phyloP scores from a whole-genome alignment of 1,140 invertebrate species.

The Neelides sp. region DNA sequence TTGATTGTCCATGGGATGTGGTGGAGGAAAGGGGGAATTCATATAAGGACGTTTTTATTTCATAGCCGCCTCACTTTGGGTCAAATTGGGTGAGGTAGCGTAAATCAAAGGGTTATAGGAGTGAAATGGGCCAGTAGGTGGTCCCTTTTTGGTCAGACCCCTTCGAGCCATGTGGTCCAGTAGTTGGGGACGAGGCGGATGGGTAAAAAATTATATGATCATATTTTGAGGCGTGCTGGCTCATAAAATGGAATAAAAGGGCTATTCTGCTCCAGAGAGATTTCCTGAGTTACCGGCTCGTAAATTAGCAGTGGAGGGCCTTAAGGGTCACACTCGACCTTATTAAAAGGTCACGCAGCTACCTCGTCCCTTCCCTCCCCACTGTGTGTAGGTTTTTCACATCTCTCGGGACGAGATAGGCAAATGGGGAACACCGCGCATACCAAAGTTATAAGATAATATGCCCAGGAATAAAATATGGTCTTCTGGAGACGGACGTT shows the following conservation, averaged over 20 bases:
- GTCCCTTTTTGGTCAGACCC: conserved; percentile 13
- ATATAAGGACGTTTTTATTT: no score
- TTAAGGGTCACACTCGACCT: conserved; percentile 20
- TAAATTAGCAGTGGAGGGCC: conserved; percentile 23
- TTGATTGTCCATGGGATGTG: no score
- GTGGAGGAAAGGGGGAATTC: no score
- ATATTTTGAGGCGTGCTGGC: background rate
- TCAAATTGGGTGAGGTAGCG: no score
- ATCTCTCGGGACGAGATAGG: conserved; percentile 5
- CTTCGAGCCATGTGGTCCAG: conserved; percentile 11
- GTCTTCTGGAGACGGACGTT: no score
- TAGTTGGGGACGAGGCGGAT: background rate
- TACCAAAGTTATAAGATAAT: background rate
- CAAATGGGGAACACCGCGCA: conserved; percentile 9
- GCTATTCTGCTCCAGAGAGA: conserved; percentile 9
- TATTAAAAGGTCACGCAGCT: conserved; percentile 30
- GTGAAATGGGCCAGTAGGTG: conserved; percentile 10
- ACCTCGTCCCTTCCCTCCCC: conserved; percentile 1
- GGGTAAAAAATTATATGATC: background rate
- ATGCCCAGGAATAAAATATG: background rate
- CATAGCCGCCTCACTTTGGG: conserved; percentile 1
- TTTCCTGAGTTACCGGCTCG: conserved; percentile 12
- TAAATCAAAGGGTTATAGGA: conserved; percentile 17
- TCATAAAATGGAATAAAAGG: conserved; percentile 13
- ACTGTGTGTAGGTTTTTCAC: conserved; percentile 28